Conservation (phyloP, 2,888 invertebrate species). For the Melieria picta region DNA sequence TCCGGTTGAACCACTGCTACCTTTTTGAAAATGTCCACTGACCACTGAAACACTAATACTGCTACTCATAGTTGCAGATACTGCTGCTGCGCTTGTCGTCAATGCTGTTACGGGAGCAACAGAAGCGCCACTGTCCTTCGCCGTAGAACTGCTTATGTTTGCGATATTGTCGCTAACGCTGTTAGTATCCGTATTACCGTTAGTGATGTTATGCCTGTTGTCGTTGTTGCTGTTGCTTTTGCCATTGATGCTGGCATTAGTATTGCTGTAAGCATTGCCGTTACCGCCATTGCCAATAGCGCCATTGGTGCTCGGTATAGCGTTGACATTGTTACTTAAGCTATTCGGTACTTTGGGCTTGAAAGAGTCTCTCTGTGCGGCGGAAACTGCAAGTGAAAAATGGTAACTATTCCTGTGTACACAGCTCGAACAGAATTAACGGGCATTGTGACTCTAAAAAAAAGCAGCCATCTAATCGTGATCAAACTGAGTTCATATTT, state of each 20-base stretch:
- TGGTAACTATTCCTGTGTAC: too few species aligned
- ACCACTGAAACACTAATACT: conserved; percentile 43
- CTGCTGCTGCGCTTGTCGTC: conserved; percentile 40
- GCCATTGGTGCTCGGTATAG: conserved; percentile 49
- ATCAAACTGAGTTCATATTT: not conserved
- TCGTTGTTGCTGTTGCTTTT: conserved; percentile 37
- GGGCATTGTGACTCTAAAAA: not conserved
- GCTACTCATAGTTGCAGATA: conserved; percentile 36
- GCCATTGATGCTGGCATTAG: conserved; percentile 35
- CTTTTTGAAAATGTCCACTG: conserved; percentile 52
- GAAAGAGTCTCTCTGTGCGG: conserved; percentile 63
- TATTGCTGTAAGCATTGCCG: conserved; percentile 41
- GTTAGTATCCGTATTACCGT: conserved; percentile 41
- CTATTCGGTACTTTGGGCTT: conserved; percentile 61
- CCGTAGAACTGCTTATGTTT: conserved; percentile 32
- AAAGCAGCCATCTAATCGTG: too few species aligned
- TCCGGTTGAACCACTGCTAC: conserved; percentile 45
- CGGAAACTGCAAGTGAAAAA: conserved; percentile 51
- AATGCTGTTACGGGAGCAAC: conserved; percentile 35
- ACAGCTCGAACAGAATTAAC: not conserved
- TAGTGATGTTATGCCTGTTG: conserved; percentile 41
- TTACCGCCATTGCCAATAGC: conserved; percentile 41
- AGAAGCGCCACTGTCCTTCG: conserved; percentile 30
- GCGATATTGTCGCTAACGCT: conserved; percentile 18
- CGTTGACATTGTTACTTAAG: conserved; percentile 53